phyloP scores from a whole-genome alignment of 2,888 invertebrate species.

The Eristalis tenax region DNA sequence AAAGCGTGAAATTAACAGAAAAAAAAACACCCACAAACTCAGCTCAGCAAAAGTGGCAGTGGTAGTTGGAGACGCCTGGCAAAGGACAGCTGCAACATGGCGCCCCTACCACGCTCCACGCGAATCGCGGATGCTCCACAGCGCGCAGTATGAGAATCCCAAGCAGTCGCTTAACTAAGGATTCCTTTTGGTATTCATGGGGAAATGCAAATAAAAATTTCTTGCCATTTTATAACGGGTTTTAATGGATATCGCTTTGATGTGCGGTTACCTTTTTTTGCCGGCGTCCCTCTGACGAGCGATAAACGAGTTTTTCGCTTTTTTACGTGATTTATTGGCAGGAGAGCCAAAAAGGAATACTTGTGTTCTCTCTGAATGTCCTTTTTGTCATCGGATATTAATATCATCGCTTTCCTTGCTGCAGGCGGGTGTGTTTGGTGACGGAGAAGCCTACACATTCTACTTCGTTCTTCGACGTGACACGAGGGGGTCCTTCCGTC shows the following conservation, averaged over 20 bases:
- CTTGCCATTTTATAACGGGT: slow-evolving; percentile 18
- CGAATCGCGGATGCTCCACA: slow-evolving; percentile 13
- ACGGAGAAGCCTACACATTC: not conserved
- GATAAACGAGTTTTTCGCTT: slow-evolving; percentile 30
- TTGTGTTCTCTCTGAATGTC: not conserved
- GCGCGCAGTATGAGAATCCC: slow-evolving; percentile 22
- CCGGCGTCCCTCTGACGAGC: slow-evolving; percentile 8
- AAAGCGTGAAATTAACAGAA: slow-evolving; percentile 58
- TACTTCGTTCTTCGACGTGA: not conserved
- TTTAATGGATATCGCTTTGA: slow-evolving; percentile 26
- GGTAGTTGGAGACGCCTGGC: not conserved
- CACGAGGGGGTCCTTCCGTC: not conserved
- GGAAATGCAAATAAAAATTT: slow-evolving; percentile 40
- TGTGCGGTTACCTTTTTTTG: not conserved
- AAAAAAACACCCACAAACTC: not conserved
- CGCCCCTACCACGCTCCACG: not conserved
- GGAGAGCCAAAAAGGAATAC: not conserved
- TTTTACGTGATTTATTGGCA: slow-evolving; percentile 38
- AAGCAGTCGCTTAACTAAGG: slow-evolving; percentile 8
- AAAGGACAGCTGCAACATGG: slow-evolving; percentile 7
- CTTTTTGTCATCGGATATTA: not conserved
- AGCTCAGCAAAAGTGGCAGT: not conserved
- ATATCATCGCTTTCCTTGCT: not conserved
- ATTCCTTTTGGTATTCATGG: slow-evolving; percentile 14
- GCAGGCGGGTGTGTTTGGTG: not conserved